Evolutionary conservation across 2,888 invertebrate species (phyloP), one percentile per base, ranked within the genome.

Genomic region (Ecliptopera silaceata): DNA sequence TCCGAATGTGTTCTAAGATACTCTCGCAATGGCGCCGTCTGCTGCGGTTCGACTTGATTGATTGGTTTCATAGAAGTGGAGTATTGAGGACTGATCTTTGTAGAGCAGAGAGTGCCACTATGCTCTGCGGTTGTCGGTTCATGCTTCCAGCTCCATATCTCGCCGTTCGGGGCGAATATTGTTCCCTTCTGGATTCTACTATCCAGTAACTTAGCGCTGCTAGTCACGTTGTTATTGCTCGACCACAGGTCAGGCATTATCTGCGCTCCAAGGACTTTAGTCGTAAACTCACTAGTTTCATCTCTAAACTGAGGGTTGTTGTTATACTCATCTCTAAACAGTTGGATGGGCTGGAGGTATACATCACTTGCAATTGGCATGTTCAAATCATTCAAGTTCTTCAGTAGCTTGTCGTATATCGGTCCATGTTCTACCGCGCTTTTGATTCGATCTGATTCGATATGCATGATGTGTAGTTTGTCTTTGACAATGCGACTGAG

Each of bases 391-490:
- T 84, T 87, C 20, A 93, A 75, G 59, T 92, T 87, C 56, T 91
- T 91, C 55, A 93, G 87, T 3, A 93, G 76, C 64, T 92, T 92
- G 59, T 93, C 93, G 63, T 93, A 93, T 29, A 93, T 91, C 0
- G 93, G 92, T 0, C 92, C 92, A 71, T 93, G 93, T 69, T 92
- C 91, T 0, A 93, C 88, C 0, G 92, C 93, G 66, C 93, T 93
- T 66, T 93, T 93, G 20, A 93, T 91, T 64, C 92, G 85, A 53
- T 92, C 91, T 0, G 90, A 92, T 67, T 93, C 92, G 18, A 93
- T 91, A 4, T 82, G 89, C 82, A 93, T 87, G 0, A 86, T 69
- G 48, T 92, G 84, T 0, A 93, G 84, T 63, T 92, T 92, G n/a
- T 91, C 87, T 66, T 92, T 90, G 1, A 91, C 87, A 36, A 86